A percentile compares a stretch with the other conserved stretches of the same genome.
Evolutionary conservation across 2,797 vertebrate genomes (phyloP).

Genomic region (Artibeus jamaicensis): DNA sequence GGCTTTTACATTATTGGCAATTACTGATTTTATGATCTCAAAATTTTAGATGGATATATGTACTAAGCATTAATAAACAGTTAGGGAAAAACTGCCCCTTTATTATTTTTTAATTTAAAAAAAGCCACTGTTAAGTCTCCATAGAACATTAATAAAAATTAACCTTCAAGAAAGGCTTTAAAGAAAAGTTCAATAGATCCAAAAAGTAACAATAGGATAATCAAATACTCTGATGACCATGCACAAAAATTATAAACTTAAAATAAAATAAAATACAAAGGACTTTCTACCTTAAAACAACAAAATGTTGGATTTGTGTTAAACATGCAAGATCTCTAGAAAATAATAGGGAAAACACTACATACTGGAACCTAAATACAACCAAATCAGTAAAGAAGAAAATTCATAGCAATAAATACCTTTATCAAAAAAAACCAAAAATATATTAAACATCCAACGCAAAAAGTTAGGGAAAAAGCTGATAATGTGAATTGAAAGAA

Average conservation of each 20-base stretch:
- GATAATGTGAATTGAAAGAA: not conserved
- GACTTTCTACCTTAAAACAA: not conserved
- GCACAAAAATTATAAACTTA: slow-evolving; percentile 20
- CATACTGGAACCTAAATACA: slow-evolving; percentile 11
- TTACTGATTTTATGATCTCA: slow-evolving; percentile 31
- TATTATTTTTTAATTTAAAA: slow-evolving; percentile 38
- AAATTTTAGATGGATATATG: slow-evolving; percentile 18
- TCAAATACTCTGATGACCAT: not conserved
- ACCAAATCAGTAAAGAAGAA: slow-evolving; percentile 27
- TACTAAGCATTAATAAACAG: slow-evolving; percentile 1
- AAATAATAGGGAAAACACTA: not conserved
- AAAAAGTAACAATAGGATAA: not conserved
- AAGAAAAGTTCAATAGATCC: not conserved
- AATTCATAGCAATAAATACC: slow-evolving; percentile 38
- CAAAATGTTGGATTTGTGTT: not conserved
- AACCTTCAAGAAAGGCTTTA: not conserved
- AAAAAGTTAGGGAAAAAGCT: not conserved
- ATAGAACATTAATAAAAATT: not conserved
- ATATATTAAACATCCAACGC: not conserved
- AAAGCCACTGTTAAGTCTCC: not conserved
- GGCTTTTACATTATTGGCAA: slow-evolving; percentile 14
- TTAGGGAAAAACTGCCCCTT: not conserved
- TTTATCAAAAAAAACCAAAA: not conserved
- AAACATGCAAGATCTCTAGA: slow-evolving; percentile 11
- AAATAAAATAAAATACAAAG: slow-evolving; percentile 31